Percentiles rank a stretch among this genome's conserved stretches.
Evolutionary conservation across 2,888 invertebrate species (phyloP).

Genomic region (Drosophila formosana): DNA sequence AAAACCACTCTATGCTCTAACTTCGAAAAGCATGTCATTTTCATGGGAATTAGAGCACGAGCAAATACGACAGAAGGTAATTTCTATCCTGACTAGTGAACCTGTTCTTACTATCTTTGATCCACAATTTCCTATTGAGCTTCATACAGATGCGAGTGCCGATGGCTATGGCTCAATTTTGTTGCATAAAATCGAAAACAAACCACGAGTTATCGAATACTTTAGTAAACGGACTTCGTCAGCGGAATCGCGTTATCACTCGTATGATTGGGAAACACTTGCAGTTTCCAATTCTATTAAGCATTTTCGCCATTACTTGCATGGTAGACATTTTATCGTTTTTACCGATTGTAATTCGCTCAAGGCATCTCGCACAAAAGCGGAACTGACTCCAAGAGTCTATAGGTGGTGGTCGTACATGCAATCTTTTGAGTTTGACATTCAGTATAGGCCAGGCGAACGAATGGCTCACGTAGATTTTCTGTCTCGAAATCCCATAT

Average conservation of each 20-base stretch:
- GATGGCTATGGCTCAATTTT: background rate
- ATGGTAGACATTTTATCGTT: slow-evolving; percentile 12
- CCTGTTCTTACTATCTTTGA: slow-evolving; percentile 21
- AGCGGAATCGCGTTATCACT: slow-evolving; percentile 23
- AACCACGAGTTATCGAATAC: background rate
- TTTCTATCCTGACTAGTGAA: slow-evolving; percentile 25
- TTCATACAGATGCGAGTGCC: slow-evolving; percentile 21
- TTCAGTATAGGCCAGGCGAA: too few relatives aligned
- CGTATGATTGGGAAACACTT: slow-evolving; percentile 45
- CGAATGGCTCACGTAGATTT: too few relatives aligned
- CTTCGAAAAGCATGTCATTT: background rate
- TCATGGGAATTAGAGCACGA: background rate
- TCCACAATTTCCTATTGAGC: slow-evolving; percentile 23
- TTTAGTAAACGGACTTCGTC: slow-evolving; percentile 18
- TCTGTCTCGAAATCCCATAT: too few relatives aligned
- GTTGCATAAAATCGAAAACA: background rate
- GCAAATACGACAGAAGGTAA: slow-evolving; percentile 1
- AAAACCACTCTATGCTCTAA: slow-evolving; percentile 1
- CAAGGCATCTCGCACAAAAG: too few relatives aligned
- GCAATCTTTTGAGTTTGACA: too few relatives aligned
- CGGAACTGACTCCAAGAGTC: too few relatives aligned
- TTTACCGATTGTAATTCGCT: slow-evolving; percentile 29
- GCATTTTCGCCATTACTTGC: slow-evolving; percentile 54
- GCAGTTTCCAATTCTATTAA: slow-evolving; percentile 40
- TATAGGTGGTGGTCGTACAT: too few relatives aligned